phyloP scores from a whole-genome alignment of 30 jellyfish, hydroid and myxozoan genomes.

The Turritopsis rubra region DNA sequence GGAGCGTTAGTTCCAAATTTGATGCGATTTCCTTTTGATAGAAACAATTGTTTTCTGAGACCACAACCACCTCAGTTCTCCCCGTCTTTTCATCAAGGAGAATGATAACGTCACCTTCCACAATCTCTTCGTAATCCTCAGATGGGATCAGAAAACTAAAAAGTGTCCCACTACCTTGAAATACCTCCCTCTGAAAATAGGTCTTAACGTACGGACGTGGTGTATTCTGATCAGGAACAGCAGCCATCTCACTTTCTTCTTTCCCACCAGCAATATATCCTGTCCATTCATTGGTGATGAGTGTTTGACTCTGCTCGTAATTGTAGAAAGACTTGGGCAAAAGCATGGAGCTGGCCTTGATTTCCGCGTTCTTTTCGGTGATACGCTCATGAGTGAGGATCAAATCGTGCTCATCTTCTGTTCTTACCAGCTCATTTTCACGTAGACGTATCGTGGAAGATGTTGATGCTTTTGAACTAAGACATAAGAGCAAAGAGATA shows the following conservation, averaged over 20 bases:
- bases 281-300: no score
- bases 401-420: constrained; percentile 11
- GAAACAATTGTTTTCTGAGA: neutral
- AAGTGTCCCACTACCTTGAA: neutral
- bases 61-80: neutral
- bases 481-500: neutral
- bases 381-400: constrained; percentile 23
- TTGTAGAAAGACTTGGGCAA: constrained; percentile 45
- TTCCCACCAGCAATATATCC: neutral
- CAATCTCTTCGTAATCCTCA: neutral
- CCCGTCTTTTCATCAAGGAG: neutral
- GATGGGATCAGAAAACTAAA: neutral
- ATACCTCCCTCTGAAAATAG: neutral
- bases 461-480: neutral
- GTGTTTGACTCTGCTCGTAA: neutral
- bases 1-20: neutral
- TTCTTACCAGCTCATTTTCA: neutral
- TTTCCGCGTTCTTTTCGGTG: constrained; percentile 25
- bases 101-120: neutral
- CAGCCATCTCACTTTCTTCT: neutral
- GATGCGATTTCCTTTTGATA: neutral
- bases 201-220: neutral
- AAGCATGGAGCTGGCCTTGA: constrained; percentile 41
- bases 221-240: neutral
- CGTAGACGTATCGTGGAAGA: neutral